Evolutionary conservation across 2,113 vertebrate species (phyloP), one percentile per base, ranked within the genome.

Genomic region (Dissostichus mawsoni): DNA sequence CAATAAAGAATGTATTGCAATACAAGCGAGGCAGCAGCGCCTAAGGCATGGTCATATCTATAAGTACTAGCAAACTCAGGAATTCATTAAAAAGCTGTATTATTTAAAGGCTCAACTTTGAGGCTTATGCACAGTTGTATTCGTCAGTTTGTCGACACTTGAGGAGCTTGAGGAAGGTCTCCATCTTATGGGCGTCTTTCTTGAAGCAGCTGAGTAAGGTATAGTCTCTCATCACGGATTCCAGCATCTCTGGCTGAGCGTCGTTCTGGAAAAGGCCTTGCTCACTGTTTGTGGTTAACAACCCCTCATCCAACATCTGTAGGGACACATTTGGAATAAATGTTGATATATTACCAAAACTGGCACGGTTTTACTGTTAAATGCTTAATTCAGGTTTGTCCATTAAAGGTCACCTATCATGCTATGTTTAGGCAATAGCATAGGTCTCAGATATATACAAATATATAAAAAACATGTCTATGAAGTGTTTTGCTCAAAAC

Each of bases 111-210:
- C 36, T 57, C 44, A 9, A 44, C 13, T 61, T 65, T 3, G 56
- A 56, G 12, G 64, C 78, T 86, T 76, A 86, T 73, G 86, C 75
- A 47, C 95, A 95, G 87, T 89, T 93, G 48, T 90, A 89, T 52
- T 69, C 89, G 74, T 94, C 85, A 2, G 75, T 92, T 85, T 94
- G 92, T 33, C 93, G 83, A 85, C 95, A 95, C 61, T 93, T 95
- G 23, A 95, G 93, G 6, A 96, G 90, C 80, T 96, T 96, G 56
- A 95, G 92, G 79, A 95, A 94, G 69, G 92, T 88, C 81, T 95
- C 95, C 89, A 95, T 93, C 82, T 95, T 95, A 78, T 95, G 95
- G 52, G 93, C 89, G 4, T 95, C 95, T 53, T 94, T 95, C 87
- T 94, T 95, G 90, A 95, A 95, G 92, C 95, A 95, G 80, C 76